Base-by-base conservation (phyloP, 2,113 vertebrate species). In the Sylvilagus bachmani region DNA sequence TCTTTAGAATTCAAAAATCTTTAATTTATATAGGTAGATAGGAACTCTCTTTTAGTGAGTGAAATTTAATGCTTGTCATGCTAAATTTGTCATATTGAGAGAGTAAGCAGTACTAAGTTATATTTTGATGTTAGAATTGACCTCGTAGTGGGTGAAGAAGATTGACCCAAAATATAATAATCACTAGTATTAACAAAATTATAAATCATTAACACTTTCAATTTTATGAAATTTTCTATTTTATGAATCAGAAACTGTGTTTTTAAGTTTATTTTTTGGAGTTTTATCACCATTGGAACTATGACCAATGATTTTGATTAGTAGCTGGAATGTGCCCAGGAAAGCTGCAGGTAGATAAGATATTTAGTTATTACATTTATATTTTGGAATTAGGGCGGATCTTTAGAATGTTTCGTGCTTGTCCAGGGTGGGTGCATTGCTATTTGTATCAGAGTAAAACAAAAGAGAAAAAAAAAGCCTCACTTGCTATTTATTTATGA, bases 181-280 rank as follows among this genome's bases (percentile, higher is more conserved):
- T 80, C 25, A 84, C 14, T 36, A 92, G 49, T 70, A 64, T 58
- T 33, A 89, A 58, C 49, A 77, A 82, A 91, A 80, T 70, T 67
- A 31, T 70, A 61, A 81, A 80, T 61, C 44, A 64, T 27, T 62
- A 93, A 55, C n/a, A 78, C 22, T 89, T 94, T 0, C 44, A 91
- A 70, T 91, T 85, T 92, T 58, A 74, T 78, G 24, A 86, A 73
- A 3, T 74, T 89, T 92, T 96, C 7, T 89, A 9, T 88, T 82
- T 71, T 79, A 83, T 92, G 58, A 95, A 77, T 86, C 74, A 25
- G 21, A 75, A 33, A 5, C n/a, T 94, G 4, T 86, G 21, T 49
- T 96, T 95, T 64, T 74, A 90, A 95, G 70, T 74, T 88, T 82
- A 81, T 86, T 86, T 95, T 96, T 9, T 89, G 31, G 86, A 75